These are phyloP conservation scores for Hydractinia symbiolongicarpus DNA, from an alignment of 30 jellyfish, hydroid and myxozoan genomes.

Conservation along the genomic window DNA sequence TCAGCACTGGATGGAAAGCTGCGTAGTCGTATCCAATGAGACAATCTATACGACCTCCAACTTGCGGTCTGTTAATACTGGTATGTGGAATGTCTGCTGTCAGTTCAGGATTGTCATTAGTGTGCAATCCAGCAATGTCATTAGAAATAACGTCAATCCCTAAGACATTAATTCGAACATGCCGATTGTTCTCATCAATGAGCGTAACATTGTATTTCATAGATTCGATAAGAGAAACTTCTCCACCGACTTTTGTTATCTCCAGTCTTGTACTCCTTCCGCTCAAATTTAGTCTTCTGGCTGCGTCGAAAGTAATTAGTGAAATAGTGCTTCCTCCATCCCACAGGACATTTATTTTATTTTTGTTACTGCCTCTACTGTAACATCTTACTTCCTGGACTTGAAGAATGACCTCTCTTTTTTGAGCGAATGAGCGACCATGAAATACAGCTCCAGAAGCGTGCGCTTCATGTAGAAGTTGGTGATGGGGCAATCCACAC, in stretches of 20 bases:
- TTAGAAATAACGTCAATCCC: constrained; percentile 48
- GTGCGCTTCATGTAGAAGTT: constrained; percentile 11
- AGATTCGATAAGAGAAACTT: constrained; percentile 34
- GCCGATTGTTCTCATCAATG: background rate
- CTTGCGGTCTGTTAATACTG: constrained; percentile 24
- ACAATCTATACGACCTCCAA: constrained; percentile 38
- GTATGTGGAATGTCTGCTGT: constrained; percentile 26
- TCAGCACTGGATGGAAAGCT: constrained; percentile 37
- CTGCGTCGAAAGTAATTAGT: constrained; percentile 19
- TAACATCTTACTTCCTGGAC: constrained; percentile 34
- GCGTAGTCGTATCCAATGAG: constrained; percentile 64
- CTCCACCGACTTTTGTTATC: constrained; percentile 53
- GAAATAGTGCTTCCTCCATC: constrained; percentile 30
- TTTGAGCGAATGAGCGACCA: background rate
- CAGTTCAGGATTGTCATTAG: background rate
- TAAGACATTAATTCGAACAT: constrained; percentile 28
- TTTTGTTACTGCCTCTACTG: background rate
- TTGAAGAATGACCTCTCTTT: background rate
- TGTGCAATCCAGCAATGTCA: constrained; percentile 1
- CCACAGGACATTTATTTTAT: constrained; percentile 24
- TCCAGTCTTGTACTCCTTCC: constrained; percentile 37
- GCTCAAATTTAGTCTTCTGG: constrained; percentile 26
- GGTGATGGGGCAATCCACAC: constrained; percentile 1
- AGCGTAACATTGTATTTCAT: constrained; percentile 27
- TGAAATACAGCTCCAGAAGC: constrained; percentile 1